Conservation (phyloP, 2,888 invertebrate genomes). For the Pinctada fucata region DNA sequence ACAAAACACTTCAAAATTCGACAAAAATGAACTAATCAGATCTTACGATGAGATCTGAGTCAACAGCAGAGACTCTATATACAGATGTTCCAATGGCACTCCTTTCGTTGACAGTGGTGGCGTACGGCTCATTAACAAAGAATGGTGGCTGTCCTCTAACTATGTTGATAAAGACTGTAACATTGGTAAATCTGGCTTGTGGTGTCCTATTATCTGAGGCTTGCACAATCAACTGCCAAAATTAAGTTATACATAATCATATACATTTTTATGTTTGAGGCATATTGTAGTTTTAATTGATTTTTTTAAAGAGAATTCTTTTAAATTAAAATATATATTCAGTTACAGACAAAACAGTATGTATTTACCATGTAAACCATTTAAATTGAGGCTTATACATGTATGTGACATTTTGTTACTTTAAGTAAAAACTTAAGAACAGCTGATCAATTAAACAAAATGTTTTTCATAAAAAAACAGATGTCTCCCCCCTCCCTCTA, state of each 20-base stretch:
- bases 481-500: too few species aligned
- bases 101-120: slow-evolving; percentile 46
- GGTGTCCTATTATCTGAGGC: slow-evolving; percentile 57
- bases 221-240: slow-evolving; percentile 56
- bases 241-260: neutral
- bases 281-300: too few species aligned
- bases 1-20: too few species aligned
- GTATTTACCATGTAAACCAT: too few species aligned
- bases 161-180: slow-evolving; percentile 62
- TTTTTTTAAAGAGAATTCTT: too few species aligned
- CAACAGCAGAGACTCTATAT: slow-evolving; percentile 58
- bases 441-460: too few species aligned
- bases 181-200: slow-evolving; percentile 51
- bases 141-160: slow-evolving; percentile 62
- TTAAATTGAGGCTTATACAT: too few species aligned
- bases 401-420: too few species aligned
- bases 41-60: slow-evolving; percentile 57
- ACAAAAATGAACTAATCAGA: neutral
- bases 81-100: slow-evolving; percentile 49
- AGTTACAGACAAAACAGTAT: too few species aligned
- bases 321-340: too few species aligned
- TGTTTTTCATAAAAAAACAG: too few species aligned
- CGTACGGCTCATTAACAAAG: slow-evolving; percentile 63
- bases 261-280: neutral
- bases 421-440: too few species aligned